Percentiles rank a stretch among this genome's conserved stretches.
Conservation (phyloP, 2,797 vertebrate genomes). For the Chelidonichthys spinosus region DNA sequence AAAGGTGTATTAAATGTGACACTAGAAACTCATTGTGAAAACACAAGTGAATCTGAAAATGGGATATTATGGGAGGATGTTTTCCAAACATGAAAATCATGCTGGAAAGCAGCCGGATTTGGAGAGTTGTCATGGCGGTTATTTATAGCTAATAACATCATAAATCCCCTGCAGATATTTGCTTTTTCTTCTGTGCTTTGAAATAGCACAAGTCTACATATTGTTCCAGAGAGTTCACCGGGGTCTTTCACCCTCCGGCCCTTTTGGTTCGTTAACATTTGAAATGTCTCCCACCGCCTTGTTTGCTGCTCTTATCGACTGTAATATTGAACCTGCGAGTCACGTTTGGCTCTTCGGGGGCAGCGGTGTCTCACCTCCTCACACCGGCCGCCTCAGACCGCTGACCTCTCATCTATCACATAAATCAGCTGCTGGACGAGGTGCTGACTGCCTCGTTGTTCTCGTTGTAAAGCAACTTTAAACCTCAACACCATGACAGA, state of each 20-base stretch:
- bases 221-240: neutral
- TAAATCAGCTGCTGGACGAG: constrained; percentile 41
- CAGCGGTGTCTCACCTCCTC: constrained; percentile 17
- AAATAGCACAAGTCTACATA: constrained; percentile 9
- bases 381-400: constrained; percentile 10
- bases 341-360: constrained; percentile 1
- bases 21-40: too few species aligned
- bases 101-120: constrained; percentile 11
- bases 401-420: constrained; percentile 62
- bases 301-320: constrained; percentile 23
- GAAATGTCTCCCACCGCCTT: constrained; percentile 1
- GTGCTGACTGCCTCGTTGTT: neutral
- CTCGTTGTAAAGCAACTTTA: constrained; percentile 21
- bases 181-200: neutral
- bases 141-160: constrained; percentile 16
- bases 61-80: neutral
- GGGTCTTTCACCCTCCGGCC: neutral
- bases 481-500: constrained; percentile 40
- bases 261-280: constrained; percentile 15
- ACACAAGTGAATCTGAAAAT: constrained; percentile 10
- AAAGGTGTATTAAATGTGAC: constrained; percentile 5
- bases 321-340: constrained; percentile 9
- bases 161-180: constrained; percentile 9
- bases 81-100: constrained; percentile 4
- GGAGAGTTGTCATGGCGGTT: neutral